Conservation (phyloP, 2,888 invertebrate species). For the Ceramica pisi region DNA sequence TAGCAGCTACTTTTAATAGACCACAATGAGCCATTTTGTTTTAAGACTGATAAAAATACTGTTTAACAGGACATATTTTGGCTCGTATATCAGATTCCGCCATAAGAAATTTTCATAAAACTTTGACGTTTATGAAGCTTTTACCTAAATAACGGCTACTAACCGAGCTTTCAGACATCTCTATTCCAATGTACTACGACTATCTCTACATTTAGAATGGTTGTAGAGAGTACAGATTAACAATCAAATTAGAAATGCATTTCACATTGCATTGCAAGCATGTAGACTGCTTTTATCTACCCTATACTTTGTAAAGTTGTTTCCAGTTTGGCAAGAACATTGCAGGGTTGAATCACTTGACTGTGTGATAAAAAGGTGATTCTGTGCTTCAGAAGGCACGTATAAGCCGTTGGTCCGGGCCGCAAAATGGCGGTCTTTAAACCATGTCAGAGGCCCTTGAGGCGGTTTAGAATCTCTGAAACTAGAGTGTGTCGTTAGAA, state of each 20-base stretch:
- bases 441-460: too few relatives aligned
- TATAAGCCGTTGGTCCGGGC: too few relatives aligned
- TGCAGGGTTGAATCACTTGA: too few relatives aligned
- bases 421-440: too few relatives aligned
- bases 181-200: constrained; percentile 1
- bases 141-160: background rate
- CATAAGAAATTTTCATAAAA: background rate
- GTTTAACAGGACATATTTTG: background rate
- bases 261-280: constrained; percentile 22
- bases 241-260: constrained; percentile 42
- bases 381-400: too few relatives aligned
- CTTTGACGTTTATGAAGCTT: background rate
- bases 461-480: too few relatives aligned
- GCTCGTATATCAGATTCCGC: constrained; percentile 4
- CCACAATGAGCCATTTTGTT: constrained; percentile 5
- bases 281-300: constrained; percentile 1
- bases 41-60: constrained; percentile 7
- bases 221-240: constrained; percentile 31
- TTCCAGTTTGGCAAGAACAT: too few relatives aligned
- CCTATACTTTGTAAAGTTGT: too few relatives aligned
- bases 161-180: background rate
- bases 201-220: constrained; percentile 20
- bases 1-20: constrained; percentile 13
- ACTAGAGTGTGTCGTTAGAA: too few relatives aligned
- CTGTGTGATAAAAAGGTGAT: too few relatives aligned